Evolutionary conservation across 2,797 vertebrate genomes (phyloP), one percentile per base, ranked within the genome.

Genomic region (Pangasius sanitwongsei): DNA sequence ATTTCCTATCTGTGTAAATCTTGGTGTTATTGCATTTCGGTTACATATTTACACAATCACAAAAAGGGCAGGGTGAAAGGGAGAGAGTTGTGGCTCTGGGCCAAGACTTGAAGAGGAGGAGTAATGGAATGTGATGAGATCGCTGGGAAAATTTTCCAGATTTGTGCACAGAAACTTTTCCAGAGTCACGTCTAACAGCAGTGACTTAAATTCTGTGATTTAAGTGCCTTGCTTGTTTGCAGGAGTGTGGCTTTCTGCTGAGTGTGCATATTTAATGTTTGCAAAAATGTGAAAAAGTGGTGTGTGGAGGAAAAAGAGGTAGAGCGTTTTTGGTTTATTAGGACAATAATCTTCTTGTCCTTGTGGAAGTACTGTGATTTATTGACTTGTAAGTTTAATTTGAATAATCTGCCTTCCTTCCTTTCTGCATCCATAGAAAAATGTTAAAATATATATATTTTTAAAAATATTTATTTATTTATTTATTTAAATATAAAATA

Each of bases 81-180:
- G 91, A 93, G 92, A 85, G 59, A 88, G 28, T 86, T 86, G 89
- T 92, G 93, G 94, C 93, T 85, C 9, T 3, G 31, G 12, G 89
- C 92, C 92, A 92, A 92, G 91, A 78, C 86, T 57, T 44, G 23
- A 89, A 41, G 78, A 86, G 91, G 75, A 87, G 89, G 85, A 84
- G 89, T 50, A 86, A 77, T 75, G 90, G 91, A 92, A 92, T 91
- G 90, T 87, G 72, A 87, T 65, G n/a, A 63, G 37, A 72, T 61
- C 61, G 63, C 88, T 90, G 74, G 87, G 89, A 78, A 90, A 86
- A 44, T n/a, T 75, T 20, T 75, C 25, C 48, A 57, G 69, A 81
- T 87, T 57, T 78, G 31, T 78, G 31, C 81, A 72, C 5, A 65
- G 25, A 75, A 65, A 67, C 65, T 65, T 75, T 44, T 57, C 2